Percentiles rank a stretch among this genome's conserved stretches.
phyloP scores from a whole-genome alignment of 1,140 invertebrate genomes.

The Neelides sp. region DNA sequence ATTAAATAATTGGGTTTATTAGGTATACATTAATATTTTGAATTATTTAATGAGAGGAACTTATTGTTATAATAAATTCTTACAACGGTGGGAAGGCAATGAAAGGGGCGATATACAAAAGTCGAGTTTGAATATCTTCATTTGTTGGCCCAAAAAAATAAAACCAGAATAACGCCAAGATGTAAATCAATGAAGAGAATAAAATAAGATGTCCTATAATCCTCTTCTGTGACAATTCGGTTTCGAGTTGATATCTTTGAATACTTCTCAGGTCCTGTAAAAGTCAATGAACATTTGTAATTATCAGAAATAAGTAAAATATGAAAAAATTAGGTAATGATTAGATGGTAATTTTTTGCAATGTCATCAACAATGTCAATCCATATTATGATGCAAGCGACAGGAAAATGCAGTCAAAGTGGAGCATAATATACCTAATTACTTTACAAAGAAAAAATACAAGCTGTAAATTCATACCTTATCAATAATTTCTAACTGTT shows the following conservation, averaged over 20 bases:
- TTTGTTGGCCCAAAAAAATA: conserved; percentile 56
- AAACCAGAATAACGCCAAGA: conserved; percentile 56
- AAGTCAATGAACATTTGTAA: conserved; percentile 14
- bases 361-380: too few relatives aligned
- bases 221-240: conserved; percentile 62
- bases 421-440: too few relatives aligned
- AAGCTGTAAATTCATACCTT: conserved; percentile 41
- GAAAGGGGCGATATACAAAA: conserved; percentile 58
- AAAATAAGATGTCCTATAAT: conserved; percentile 65
- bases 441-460: too few relatives aligned
- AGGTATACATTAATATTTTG: conserved; percentile 25
- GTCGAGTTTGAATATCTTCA: conserved; percentile 45
- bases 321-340: too few relatives aligned
- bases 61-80: conserved; percentile 38
- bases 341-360: too few relatives aligned
- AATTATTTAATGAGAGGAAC: conserved; percentile 22
- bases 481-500: conserved; percentile 58
- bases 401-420: too few relatives aligned
- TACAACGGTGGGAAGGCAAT: conserved; percentile 64
- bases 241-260: conserved; percentile 61
- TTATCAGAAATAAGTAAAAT: too few relatives aligned
- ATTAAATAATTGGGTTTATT: conserved; percentile 10
- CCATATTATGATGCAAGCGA: too few relatives aligned
- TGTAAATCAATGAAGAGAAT: conserved; percentile 64
- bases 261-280: conserved; percentile 42